Percentiles rank a stretch among this genome's conserved stretches.
These are phyloP conservation scores for Apis cerana DNA, from an alignment of 1,140 invertebrate species.

Conservation along the genomic window DNA sequence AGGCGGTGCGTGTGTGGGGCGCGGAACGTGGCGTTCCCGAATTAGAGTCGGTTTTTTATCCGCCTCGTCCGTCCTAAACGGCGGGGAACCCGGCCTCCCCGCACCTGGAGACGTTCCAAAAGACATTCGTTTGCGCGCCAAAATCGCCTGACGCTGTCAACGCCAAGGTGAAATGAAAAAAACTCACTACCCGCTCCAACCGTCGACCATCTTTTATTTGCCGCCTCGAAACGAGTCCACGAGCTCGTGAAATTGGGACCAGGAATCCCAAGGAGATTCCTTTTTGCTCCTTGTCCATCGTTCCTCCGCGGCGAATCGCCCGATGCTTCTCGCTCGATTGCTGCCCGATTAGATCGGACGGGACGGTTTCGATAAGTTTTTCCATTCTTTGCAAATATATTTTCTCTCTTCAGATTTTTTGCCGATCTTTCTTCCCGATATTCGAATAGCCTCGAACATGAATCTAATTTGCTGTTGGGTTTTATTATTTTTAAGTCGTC, in stretches of 20 bases:
- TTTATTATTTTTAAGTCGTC: too few relatives aligned
- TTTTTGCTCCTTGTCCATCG: neutral
- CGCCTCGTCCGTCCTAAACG: constrained; percentile 26
- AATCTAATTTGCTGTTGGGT: too few relatives aligned
- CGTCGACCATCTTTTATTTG: constrained; percentile 31
- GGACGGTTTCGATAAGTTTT: too few relatives aligned
- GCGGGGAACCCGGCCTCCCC: constrained; percentile 28
- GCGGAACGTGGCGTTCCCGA: constrained; percentile 62
- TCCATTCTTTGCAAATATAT: too few relatives aligned
- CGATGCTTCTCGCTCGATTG: too few relatives aligned
- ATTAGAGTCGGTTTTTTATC: constrained; percentile 69
- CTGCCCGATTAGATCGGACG: too few relatives aligned
- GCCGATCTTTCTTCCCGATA: too few relatives aligned
- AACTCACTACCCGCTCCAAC: constrained; percentile 3
- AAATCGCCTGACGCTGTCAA: constrained; percentile 61
- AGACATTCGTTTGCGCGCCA: constrained; percentile 64
- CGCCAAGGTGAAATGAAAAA: constrained; percentile 44
- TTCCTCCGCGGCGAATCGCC: too few relatives aligned
- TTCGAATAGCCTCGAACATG: too few relatives aligned
- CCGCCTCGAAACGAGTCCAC: constrained; percentile 7
- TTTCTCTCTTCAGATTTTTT: too few relatives aligned
- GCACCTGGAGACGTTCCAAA: constrained; percentile 73
- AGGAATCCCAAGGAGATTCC: neutral
- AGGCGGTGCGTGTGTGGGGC: constrained; percentile 36
- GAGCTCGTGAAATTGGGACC: neutral